Conservation (phyloP, 2,113 vertebrate species). For the Amblyopsis rosae region DNA sequence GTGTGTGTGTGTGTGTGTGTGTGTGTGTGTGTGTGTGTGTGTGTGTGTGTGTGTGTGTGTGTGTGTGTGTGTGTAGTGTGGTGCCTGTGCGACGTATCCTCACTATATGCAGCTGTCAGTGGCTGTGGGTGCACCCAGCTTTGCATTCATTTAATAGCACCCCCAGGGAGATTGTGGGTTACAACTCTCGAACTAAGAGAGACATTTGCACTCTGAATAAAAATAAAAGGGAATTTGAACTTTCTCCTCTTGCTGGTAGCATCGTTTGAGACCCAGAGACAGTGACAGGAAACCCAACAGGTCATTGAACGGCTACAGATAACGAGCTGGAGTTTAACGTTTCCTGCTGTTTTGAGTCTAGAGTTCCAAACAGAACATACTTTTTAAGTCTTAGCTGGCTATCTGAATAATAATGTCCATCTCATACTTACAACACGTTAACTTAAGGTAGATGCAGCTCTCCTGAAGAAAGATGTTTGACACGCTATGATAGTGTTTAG, state of each 20-base stretch:
- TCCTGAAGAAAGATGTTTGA: too few relatives aligned
- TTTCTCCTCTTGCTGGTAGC: constrained; percentile 37
- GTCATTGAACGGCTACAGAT: constrained; percentile 59
- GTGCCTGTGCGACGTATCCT: not conserved
- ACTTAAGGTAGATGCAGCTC: too few relatives aligned
- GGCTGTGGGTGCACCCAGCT: constrained; percentile 2
- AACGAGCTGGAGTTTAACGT: constrained; percentile 27
- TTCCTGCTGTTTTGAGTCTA: constrained; percentile 41
- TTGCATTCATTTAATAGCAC: constrained; percentile 27
- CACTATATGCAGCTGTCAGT: not conserved
- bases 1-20: too few relatives aligned
- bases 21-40: too few relatives aligned
- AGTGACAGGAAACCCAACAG: constrained; percentile 56
- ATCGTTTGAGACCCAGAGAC: constrained; percentile 52
- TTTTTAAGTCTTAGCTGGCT: too few relatives aligned
- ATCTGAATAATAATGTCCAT: too few relatives aligned
- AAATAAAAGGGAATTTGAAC: constrained; percentile 48
- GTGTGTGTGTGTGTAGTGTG: constrained; percentile 1
- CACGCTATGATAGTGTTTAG: too few relatives aligned
- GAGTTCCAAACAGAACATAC: not conserved
- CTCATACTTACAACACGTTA: too few relatives aligned
- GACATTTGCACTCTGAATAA: constrained; percentile 38
- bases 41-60: too few relatives aligned
- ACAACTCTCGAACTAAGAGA: constrained; percentile 28
- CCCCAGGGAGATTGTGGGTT: constrained; percentile 16